Conservation (phyloP, 2,888 invertebrate genomes). For the Hydropsyche betteni region DNA sequence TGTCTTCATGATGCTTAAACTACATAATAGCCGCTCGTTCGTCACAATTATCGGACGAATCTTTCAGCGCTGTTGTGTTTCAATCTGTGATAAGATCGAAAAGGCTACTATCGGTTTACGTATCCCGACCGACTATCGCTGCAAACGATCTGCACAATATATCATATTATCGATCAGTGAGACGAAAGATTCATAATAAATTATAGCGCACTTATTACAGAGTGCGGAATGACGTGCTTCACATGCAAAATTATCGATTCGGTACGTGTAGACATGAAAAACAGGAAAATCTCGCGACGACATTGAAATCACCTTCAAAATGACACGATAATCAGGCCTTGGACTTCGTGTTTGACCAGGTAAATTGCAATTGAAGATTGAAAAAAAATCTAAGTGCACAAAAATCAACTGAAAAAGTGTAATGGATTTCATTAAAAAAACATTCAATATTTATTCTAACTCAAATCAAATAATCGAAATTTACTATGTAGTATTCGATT, state of each 20-base stretch:
- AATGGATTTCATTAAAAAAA: no score
- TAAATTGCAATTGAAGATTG: no score
- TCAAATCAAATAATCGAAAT: no score
- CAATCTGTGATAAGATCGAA: slow-evolving; percentile 17
- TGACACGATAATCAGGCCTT: not conserved
- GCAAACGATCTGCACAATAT: not conserved
- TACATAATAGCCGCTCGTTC: no score
- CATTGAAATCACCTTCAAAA: slow-evolving; percentile 27
- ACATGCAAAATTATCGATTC: slow-evolving; percentile 10
- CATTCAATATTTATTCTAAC: no score
- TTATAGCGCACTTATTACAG: not conserved
- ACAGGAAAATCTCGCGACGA: slow-evolving; percentile 24
- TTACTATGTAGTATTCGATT: no score
- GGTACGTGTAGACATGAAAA: slow-evolving; percentile 21
- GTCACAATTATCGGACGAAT: not conserved
- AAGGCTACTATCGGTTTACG: slow-evolving; percentile 1
- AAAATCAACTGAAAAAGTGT: no score
- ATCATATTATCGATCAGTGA: not conserved
- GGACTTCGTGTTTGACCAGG: no score
- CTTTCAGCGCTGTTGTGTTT: slow-evolving; percentile 8
- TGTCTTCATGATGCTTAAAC: no score
- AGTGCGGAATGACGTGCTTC: no score
- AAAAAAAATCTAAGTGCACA: no score
- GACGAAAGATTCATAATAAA: slow-evolving; percentile 5
- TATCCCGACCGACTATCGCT: slow-evolving; percentile 1